phyloP scores from a whole-genome alignment of 2,113 vertebrate genomes.

The Otus sunia region DNA sequence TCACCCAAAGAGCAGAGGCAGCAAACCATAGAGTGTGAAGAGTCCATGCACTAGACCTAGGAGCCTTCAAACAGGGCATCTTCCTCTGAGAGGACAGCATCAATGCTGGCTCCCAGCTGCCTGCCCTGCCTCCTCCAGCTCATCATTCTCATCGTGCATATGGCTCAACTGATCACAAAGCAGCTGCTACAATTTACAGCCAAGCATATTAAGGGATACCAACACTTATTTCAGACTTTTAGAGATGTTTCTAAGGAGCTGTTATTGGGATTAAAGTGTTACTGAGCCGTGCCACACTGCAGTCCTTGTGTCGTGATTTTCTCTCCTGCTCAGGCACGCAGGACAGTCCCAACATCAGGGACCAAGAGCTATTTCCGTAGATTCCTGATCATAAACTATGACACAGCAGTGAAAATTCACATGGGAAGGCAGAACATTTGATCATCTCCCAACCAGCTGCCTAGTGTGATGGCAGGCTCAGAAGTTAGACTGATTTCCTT shows the following conservation, averaged over 20 bases:
- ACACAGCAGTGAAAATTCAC: background rate
- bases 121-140: background rate
- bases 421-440: background rate
- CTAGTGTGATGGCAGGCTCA: background rate
- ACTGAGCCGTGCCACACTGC: background rate
- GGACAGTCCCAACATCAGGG: rapidly evolving
- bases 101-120: background rate
- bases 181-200: background rate
- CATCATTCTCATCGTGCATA: rapidly evolving
- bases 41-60: background rate
- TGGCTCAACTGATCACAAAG: background rate
- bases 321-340: background rate
- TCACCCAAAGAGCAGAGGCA: background rate
- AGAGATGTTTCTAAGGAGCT: background rate
- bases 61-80: background rate
- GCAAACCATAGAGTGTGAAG: background rate
- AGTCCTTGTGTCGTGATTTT: background rate
- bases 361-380: background rate
- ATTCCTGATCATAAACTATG: background rate
- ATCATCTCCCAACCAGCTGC: background rate
- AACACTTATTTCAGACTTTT: background rate
- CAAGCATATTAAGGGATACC: background rate
- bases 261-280: background rate
- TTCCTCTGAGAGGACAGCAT: background rate
- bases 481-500: background rate